Percentiles rank a stretch among this genome's conserved stretches.
Conservation (phyloP, 2,888 invertebrate genomes). For the Leptarthrus brevirostris region DNA sequence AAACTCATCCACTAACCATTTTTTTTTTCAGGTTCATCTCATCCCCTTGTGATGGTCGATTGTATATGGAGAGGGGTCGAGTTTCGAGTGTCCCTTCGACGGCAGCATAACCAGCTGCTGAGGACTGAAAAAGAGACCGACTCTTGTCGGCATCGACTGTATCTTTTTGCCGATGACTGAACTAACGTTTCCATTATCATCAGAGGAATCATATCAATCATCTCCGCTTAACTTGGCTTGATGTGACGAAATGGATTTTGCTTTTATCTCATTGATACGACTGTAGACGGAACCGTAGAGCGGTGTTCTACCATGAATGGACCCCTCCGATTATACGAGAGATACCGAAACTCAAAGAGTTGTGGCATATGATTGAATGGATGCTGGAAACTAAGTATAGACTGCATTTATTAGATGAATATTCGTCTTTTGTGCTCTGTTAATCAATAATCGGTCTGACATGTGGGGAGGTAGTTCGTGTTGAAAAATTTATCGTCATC, state of each 20-base stretch:
- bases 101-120: not conserved
- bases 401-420: no score
- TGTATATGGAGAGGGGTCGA: not conserved
- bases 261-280: not conserved
- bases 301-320: no score
- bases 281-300: not conserved
- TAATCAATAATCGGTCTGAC: no score
- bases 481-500: no score
- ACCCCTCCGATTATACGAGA: not conserved
- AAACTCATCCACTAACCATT: not conserved
- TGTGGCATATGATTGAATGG: not conserved
- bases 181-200: conserved; percentile 15
- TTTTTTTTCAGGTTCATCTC: not conserved
- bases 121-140: not conserved
- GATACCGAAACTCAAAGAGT: not conserved
- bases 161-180: conserved; percentile 13
- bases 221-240: conserved; percentile 4
- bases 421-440: no score
- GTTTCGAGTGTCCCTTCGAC: not conserved
- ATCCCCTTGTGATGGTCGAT: conserved; percentile 1
- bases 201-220: conserved; percentile 2
- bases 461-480: no score
- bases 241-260: conserved; percentile 15
- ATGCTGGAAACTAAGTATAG: not conserved
- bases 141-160: not conserved